Evolutionary conservation across 2,113 vertebrate genomes (phyloP).

Genomic region (Rhodinocichla rosea): DNA sequence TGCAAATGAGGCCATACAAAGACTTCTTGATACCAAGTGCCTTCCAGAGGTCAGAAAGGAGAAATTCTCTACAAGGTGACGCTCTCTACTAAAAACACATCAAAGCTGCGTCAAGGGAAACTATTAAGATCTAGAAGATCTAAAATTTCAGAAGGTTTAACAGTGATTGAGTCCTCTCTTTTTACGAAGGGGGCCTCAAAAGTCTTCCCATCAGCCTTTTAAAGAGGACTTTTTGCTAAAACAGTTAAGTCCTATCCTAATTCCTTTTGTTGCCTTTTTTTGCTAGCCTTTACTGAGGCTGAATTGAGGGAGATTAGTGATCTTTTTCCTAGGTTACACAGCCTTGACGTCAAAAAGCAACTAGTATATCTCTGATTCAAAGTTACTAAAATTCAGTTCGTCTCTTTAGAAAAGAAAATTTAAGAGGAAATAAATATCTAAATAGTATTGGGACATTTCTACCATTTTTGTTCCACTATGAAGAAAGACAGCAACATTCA

Average conservation of each 20-base stretch:
- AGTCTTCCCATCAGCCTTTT: not conserved
- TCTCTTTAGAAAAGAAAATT: not conserved
- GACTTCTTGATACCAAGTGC: not conserved
- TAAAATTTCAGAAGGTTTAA: not conserved
- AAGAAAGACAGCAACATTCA: not conserved
- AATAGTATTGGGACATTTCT: not conserved
- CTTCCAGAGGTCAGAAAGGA: not conserved
- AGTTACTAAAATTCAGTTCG: not conserved
- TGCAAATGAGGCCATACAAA: not conserved
- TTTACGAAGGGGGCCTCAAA: not conserved
- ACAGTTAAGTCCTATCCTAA: not conserved
- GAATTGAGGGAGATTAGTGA: not conserved
- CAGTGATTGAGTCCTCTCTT: not conserved
- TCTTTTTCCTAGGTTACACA: not conserved
- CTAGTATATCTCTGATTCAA: not conserved
- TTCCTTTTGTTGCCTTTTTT: not conserved
- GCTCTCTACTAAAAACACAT: not conserved
- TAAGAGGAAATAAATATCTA: not conserved
- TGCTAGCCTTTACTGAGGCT: not conserved
- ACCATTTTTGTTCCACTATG: not conserved
- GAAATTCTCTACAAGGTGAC: not conserved
- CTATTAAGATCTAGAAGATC: not conserved
- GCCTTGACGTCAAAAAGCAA: not conserved
- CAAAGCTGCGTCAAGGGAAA: not conserved
- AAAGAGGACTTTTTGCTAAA: not conserved